Evolutionary conservation across 2,113 vertebrate species (phyloP).

Genomic region (Lepus americanus): DNA sequence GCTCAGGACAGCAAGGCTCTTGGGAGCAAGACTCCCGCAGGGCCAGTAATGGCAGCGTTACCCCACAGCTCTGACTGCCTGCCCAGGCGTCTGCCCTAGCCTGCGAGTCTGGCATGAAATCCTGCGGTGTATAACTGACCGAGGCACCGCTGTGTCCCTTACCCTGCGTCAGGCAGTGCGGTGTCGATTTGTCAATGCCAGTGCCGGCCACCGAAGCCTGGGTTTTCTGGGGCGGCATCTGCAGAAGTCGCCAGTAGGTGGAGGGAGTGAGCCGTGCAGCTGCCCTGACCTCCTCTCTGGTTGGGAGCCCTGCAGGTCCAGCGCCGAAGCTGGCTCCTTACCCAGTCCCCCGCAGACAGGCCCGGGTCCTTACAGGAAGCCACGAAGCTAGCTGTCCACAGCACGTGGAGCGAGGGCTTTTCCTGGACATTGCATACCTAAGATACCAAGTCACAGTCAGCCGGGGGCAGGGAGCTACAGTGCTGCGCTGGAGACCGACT

Average conservation of each 20-base stretch:
- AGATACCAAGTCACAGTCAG: too few species aligned
- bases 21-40: rapidly evolving
- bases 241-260: slow-evolving; percentile 84
- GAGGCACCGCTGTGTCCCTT: rapidly evolving
- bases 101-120: rapidly evolving
- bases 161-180: too few species aligned
- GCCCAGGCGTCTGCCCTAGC: not conserved
- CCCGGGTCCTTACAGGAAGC: too few species aligned
- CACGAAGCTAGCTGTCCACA: not conserved
- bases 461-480: too few species aligned
- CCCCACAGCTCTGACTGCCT: rapidly evolving
- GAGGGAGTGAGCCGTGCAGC: slow-evolving; percentile 79
- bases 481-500: too few species aligned
- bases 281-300: not conserved
- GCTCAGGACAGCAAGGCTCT: not conserved
- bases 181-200: not conserved
- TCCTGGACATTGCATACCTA: too few species aligned
- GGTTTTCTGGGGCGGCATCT: not conserved
- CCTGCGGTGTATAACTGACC: not conserved
- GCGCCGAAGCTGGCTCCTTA: rapidly evolving
- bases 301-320: rapidly evolving
- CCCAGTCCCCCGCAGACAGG: not conserved
- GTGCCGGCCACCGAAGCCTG: not conserved
- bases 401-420: not conserved
- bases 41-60: rapidly evolving